Evolutionary conservation across 2,113 vertebrate species (phyloP).

Genomic region (Myrmophylax atrothorax): DNA sequence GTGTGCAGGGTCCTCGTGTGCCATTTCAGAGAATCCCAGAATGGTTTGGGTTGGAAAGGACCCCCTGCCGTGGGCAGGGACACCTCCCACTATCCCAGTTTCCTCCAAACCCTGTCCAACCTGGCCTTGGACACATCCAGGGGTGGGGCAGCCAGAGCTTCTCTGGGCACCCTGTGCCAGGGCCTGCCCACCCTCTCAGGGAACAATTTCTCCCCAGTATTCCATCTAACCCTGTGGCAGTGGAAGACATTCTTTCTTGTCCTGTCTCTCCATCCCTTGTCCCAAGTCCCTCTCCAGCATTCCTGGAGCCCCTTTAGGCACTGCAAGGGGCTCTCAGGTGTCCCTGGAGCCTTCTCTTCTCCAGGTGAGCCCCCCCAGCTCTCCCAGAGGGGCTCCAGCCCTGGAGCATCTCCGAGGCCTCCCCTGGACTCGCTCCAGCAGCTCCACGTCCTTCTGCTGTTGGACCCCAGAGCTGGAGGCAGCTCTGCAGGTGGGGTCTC

Average conservation of each 20-base stretch:
- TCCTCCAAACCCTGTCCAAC: accelerated
- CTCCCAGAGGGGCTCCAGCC: neutral
- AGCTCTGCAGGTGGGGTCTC: neutral
- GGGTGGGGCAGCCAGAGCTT: neutral
- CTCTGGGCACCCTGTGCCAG: neutral
- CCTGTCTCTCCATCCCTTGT: neutral
- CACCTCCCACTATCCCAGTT: neutral
- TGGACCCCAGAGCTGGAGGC: neutral
- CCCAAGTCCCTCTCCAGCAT: neutral
- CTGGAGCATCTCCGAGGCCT: neutral
- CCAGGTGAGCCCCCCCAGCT: neutral
- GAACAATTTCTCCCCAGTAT: neutral
- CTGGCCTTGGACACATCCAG: neutral
- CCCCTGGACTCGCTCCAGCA: neutral
- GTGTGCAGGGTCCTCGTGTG: neutral
- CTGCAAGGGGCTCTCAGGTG: neutral
- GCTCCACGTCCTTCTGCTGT: neutral
- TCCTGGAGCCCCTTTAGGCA: neutral
- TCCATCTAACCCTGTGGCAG: neutral
- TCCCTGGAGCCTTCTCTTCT: neutral
- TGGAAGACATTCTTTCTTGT: neutral
- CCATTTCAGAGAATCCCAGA: neutral
- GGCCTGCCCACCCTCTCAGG: neutral
- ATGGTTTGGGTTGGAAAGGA: neutral
- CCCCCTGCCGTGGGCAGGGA: neutral